phyloP scores from a whole-genome alignment of 1,140 invertebrate species.

The Archivesica marissinica region DNA sequence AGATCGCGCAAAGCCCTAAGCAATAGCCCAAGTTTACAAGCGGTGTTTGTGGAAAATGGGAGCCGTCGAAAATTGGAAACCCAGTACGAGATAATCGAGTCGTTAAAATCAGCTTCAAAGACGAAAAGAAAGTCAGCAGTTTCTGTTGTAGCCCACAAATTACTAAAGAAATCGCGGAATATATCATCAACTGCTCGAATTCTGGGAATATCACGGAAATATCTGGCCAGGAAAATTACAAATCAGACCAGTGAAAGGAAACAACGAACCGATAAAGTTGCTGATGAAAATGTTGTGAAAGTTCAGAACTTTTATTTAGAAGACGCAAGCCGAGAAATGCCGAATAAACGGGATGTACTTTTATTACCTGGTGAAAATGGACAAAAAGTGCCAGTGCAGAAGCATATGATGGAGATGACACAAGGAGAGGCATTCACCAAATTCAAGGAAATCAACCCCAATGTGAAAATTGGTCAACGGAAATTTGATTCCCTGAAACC shows the following conservation, averaged over 20 bases:
- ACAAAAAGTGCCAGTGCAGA: background rate
- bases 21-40: too few species aligned
- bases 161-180: background rate
- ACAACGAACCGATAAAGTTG: background rate
- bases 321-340: constrained; percentile 5
- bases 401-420: background rate
- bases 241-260: background rate
- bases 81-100: too few species aligned
- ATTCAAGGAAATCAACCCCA: background rate
- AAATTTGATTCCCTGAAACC: background rate
- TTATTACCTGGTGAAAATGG: background rate
- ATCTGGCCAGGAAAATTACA: background rate
- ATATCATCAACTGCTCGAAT: background rate
- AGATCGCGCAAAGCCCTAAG: too few species aligned
- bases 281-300: background rate
- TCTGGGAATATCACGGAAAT: background rate
- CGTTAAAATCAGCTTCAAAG: too few species aligned
- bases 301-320: background rate
- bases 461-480: background rate
- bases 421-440: background rate
- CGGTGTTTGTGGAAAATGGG: too few species aligned
- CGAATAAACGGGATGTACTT: background rate
- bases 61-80: too few species aligned
- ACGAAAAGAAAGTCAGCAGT: too few species aligned
- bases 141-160: background rate